Percentiles rank a stretch among this genome's conserved stretches.
Conservation (phyloP, 2,113 vertebrate species). For the Butorides virescens region DNA sequence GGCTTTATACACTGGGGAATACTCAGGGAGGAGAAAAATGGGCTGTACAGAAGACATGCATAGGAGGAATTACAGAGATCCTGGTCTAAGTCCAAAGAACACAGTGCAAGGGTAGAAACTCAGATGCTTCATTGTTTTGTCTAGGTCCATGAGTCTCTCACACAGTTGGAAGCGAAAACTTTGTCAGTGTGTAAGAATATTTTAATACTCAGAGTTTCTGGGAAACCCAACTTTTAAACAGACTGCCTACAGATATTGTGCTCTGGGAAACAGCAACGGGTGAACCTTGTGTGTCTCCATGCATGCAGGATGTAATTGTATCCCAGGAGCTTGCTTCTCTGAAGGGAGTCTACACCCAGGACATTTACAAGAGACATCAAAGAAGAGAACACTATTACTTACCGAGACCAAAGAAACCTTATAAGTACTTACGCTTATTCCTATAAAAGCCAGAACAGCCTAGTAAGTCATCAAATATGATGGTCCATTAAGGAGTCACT, state of each 20-base stretch:
- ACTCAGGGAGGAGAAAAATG: not conserved
- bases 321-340: not conserved
- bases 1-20: not conserved
- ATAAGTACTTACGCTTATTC: not conserved
- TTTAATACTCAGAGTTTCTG: not conserved
- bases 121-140: not conserved
- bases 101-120: not conserved
- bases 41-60: rapidly evolving
- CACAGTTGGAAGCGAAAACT: not conserved
- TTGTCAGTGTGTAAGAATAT: not conserved
- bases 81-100: slow-evolving; percentile 15
- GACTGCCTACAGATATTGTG: not conserved
- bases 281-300: not conserved
- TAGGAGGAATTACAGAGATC: not conserved
- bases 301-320: rapidly evolving
- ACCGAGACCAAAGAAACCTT: not conserved
- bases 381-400: not conserved
- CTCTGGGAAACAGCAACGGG: not conserved
- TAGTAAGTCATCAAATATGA: not conserved
- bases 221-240: not conserved
- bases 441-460: not conserved
- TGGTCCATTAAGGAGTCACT: not conserved
- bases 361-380: not conserved
- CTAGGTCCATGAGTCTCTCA: not conserved
- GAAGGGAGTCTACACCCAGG: not conserved